phyloP scores from a whole-genome alignment of 2,888 invertebrate species.

The Xestia rhomboidea region DNA sequence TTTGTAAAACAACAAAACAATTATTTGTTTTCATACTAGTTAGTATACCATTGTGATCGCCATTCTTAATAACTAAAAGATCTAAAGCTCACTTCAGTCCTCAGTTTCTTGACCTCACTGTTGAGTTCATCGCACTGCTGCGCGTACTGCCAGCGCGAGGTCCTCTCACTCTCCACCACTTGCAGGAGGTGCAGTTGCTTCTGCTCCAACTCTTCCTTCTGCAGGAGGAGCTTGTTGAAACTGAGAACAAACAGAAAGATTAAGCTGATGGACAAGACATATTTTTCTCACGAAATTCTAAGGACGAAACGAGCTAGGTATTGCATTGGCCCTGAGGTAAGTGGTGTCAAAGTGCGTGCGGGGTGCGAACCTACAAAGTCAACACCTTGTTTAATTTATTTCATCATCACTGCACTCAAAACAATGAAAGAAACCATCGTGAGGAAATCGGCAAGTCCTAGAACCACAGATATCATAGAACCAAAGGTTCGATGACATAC shows the following conservation, averaged over 20 bases:
- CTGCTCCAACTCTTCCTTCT: slow-evolving; percentile 97
- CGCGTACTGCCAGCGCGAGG: slow-evolving; percentile 98
- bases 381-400: background rate
- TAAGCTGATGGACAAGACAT: background rate
- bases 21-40: background rate
- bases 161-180: slow-evolving; percentile 97
- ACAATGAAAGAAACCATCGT: too few species aligned
- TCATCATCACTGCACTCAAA: background rate
- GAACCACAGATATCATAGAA: too few species aligned
- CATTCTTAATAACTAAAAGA: background rate
- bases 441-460: too few species aligned
- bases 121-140: slow-evolving; percentile 97
- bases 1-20: background rate
- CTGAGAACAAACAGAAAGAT: slow-evolving; percentile 84
- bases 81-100: slow-evolving; percentile 93
- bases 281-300: background rate
- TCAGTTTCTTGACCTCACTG: slow-evolving; percentile 96
- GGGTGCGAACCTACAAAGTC: background rate
- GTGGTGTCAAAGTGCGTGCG: background rate
- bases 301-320: background rate
- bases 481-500: too few species aligned
- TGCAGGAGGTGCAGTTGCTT: slow-evolving; percentile 97
- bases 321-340: background rate
- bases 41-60: background rate
- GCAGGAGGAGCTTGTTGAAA: slow-evolving; percentile 96